Evolutionary conservation across 1,140 invertebrate species (phyloP).

Genomic region (Saccostrea echinata): DNA sequence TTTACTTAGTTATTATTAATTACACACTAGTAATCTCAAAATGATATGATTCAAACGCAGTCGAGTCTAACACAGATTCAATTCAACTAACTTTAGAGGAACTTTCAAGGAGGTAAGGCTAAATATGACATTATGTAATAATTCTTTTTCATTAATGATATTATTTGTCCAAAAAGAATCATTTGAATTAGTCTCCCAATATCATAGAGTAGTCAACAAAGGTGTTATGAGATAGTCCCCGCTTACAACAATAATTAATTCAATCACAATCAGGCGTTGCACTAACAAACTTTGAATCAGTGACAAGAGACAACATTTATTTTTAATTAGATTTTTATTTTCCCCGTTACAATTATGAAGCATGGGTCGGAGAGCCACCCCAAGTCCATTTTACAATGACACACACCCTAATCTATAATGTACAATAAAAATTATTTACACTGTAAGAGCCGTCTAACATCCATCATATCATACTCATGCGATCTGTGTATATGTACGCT

Average conservation of each 20-base stretch:
- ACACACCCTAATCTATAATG: neutral
- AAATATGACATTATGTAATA: no score
- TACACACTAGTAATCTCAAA: neutral
- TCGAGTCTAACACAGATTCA: neutral
- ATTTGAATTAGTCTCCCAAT: no score
- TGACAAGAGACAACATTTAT: no score
- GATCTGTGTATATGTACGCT: conserved; percentile 37
- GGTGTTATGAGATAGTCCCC: no score
- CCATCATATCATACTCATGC: conserved; percentile 24
- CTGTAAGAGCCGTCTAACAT: conserved; percentile 27
- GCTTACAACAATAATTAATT: no score
- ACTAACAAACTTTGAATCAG: no score
- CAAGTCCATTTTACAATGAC: conserved; percentile 27
- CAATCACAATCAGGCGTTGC: no score
- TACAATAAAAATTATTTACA: conserved; percentile 21
- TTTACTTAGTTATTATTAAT: neutral
- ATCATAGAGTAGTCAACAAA: no score
- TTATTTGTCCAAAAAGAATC: no score
- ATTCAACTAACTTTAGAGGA: no score
- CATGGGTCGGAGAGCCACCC: conserved; percentile 26
- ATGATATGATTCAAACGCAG: neutral
- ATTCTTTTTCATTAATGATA: no score
- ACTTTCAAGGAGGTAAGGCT: no score
- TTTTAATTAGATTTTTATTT: neutral
- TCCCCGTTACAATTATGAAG: conserved; percentile 13